phyloP scores from a whole-genome alignment of 2,797 vertebrate species.

The Pagetopsis macropterus region DNA sequence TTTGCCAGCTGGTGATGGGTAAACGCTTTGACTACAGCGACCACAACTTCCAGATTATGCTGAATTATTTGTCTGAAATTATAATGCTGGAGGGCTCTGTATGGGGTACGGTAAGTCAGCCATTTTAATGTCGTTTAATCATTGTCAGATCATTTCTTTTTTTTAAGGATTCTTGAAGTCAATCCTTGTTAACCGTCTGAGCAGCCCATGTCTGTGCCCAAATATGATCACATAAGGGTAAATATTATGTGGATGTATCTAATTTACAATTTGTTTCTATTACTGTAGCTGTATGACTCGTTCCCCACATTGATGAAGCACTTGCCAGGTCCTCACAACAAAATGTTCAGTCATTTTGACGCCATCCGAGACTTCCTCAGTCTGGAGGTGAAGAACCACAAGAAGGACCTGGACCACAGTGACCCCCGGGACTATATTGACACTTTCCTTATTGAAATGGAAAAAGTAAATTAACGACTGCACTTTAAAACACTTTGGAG shows the following conservation, averaged over 20 bases:
- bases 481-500: too few relatives aligned
- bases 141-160: background rate
- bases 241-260: background rate
- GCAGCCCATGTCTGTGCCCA: background rate
- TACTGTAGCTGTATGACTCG: constrained; percentile 65
- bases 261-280: background rate
- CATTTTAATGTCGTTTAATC: background rate
- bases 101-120: constrained; percentile 63
- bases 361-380: constrained; percentile 69
- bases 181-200: background rate
- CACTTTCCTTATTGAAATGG: constrained; percentile 82
- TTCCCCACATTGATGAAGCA: constrained; percentile 74
- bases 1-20: constrained; percentile 78
- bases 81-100: constrained; percentile 60
- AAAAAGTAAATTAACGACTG: constrained; percentile 66
- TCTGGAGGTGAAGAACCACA: constrained; percentile 74
- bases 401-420: constrained; percentile 75
- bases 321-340: constrained; percentile 78
- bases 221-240: background rate
- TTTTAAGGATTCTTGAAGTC: background rate
- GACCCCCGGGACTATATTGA: constrained; percentile 81
- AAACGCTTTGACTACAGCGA: constrained; percentile 75
- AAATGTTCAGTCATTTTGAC: constrained; percentile 52
- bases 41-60: constrained; percentile 66
- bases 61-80: constrained; percentile 54